Evolutionary conservation across 2,797 vertebrate genomes (phyloP).

Genomic region (Zenarchopterus dispar): DNA sequence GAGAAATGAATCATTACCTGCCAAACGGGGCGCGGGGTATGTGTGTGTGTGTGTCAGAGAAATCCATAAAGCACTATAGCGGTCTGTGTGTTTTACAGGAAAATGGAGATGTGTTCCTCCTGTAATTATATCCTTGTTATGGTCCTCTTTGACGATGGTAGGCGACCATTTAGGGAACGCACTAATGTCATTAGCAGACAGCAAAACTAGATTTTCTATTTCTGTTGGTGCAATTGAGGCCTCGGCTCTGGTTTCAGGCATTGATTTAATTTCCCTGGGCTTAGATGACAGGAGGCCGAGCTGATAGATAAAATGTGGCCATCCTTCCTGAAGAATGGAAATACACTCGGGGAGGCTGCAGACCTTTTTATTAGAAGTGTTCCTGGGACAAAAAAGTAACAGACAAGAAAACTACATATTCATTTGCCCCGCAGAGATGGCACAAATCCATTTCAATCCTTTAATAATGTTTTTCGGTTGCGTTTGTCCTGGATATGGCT

Average conservation of each 20-base stretch:
- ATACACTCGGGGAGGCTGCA: slow-evolving; percentile 63
- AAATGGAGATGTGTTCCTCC: slow-evolving; percentile 81
- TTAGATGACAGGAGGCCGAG: slow-evolving; percentile 83
- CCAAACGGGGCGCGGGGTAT: slow-evolving; percentile 8
- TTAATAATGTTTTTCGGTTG: neutral
- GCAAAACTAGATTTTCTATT: slow-evolving; percentile 88
- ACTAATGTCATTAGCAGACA: slow-evolving; percentile 87
- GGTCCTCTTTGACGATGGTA: slow-evolving; percentile 79
- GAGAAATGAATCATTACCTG: slow-evolving; percentile 77
- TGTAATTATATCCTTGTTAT: slow-evolving; percentile 83
- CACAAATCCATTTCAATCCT: slow-evolving; percentile 5
- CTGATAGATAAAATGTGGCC: slow-evolving; percentile 81
- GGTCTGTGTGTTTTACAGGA: slow-evolving; percentile 79
- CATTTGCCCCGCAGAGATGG: slow-evolving; percentile 30
- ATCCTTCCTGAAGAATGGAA: slow-evolving; percentile 79
- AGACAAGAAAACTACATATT: slow-evolving; percentile 53
- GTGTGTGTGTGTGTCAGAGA: slow-evolving; percentile 24
- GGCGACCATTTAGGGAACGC: slow-evolving; percentile 80
- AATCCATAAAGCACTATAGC: slow-evolving; percentile 78
- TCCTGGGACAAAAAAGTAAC: slow-evolving; percentile 60
- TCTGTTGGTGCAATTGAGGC: slow-evolving; percentile 86
- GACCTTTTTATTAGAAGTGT: slow-evolving; percentile 80
- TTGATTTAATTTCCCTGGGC: slow-evolving; percentile 85
- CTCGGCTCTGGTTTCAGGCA: slow-evolving; percentile 88
- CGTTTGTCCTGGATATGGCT: no score